Evolutionary conservation across 2,797 vertebrate genomes (phyloP).

Genomic region (Sciurus carolinensis): DNA sequence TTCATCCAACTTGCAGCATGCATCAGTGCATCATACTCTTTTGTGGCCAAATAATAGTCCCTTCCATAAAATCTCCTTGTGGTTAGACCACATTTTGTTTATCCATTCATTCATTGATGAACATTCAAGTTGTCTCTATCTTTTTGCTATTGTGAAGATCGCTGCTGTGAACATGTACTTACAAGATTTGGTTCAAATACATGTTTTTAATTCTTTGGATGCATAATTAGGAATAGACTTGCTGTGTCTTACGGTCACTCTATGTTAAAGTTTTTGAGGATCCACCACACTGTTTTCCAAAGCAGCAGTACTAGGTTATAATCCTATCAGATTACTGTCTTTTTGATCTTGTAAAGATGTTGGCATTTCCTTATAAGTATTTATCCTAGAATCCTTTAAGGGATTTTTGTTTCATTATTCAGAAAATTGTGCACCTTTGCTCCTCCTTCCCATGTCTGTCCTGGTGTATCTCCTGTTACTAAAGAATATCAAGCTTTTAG

Average conservation of each 20-base stretch:
- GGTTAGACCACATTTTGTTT: too few species aligned
- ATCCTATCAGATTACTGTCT: neutral
- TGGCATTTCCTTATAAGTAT: neutral
- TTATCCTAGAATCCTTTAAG: neutral
- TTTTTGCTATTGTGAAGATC: neutral
- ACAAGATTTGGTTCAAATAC: neutral
- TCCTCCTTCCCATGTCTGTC: neutral
- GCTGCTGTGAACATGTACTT: neutral
- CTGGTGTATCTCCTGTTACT: neutral
- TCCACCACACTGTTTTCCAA: neutral
- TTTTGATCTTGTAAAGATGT: constrained; percentile 33
- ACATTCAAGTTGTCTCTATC: neutral
- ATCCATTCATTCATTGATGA: neutral
- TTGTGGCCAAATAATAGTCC: neutral
- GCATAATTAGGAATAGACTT: neutral
- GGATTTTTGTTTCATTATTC: neutral
- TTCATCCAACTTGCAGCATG: neutral
- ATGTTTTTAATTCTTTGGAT: neutral
- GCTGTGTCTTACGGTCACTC: neutral
- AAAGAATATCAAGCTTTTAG: neutral
- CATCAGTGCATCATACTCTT: too few species aligned
- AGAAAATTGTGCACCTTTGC: constrained; percentile 3
- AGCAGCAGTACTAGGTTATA: neutral
- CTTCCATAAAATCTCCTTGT: neutral
- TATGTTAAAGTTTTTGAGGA: neutral